Conservation (phyloP, 2,888 invertebrate genomes). For the Brachypterus glaber region DNA sequence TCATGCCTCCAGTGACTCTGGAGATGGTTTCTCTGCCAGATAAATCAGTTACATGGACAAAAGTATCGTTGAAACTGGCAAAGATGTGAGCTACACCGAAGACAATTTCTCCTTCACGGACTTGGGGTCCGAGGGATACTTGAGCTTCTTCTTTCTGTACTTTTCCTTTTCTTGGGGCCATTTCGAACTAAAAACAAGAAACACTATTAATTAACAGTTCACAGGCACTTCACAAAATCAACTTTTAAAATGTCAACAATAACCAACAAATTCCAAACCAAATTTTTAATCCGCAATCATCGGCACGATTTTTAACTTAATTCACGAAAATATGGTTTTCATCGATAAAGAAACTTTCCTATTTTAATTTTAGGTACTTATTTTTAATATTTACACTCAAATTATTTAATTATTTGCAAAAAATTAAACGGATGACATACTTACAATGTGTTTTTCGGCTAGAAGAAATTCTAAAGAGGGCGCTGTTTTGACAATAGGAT, state of each 20-base stretch:
- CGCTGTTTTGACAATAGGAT: slow-evolving; percentile 15
- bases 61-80: slow-evolving; percentile 99
- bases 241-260: slow-evolving; percentile 3
- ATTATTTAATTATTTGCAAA: neutral
- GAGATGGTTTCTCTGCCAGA: slow-evolving; percentile 94
- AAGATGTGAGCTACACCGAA: slow-evolving; percentile 99
- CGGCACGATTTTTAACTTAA: neutral
- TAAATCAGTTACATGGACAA: slow-evolving; percentile 98
- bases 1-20: slow-evolving; percentile 97
- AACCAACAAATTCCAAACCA: slow-evolving; percentile 3
- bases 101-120: slow-evolving; percentile 93
- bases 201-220: slow-evolving; percentile 17
- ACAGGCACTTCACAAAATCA: slow-evolving; percentile 9
- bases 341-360: slow-evolving; percentile 10
- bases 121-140: slow-evolving; percentile 91
- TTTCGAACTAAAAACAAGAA: slow-evolving; percentile 39
- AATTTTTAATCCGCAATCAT: neutral
- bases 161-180: slow-evolving; percentile 98
- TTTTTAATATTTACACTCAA: neutral
- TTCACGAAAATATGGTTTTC: slow-evolving; percentile 9
- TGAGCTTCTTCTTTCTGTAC: slow-evolving; percentile 94
- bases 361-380: slow-evolving; percentile 2
- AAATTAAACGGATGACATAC: slow-evolving; percentile 3
- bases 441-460: slow-evolving; percentile 11
- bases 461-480: slow-evolving; percentile 16